Base-by-base conservation (phyloP, 2,888 invertebrate species). In the Ormyrus pomaceus region DNA sequence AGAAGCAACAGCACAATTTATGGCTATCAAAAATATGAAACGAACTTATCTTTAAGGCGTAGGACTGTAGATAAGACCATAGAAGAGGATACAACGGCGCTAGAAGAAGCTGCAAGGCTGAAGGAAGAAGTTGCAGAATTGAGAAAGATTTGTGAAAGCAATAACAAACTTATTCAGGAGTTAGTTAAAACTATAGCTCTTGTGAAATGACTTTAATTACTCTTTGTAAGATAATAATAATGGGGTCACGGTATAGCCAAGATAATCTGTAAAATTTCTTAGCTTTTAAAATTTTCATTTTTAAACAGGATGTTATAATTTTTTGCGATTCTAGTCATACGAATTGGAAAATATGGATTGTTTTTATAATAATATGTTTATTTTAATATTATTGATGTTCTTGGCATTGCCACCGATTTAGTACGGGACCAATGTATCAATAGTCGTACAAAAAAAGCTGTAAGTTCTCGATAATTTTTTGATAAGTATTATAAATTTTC, bases 101-200 rank as follows among this genome's bases (percentile, higher is more conserved):
- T 77, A 10, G 84, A 83, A 59, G 83, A 82, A 53, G 82, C 83
- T 5, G 81, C 82, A 6, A 86, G 68, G 46, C 72, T 86, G 2
- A 87, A 85, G 58, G 86, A 85, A 2, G 88, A 89, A 76, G 84
- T 89, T 9, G 65, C 84, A 3, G 87, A 88, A 55, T 76, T 89
- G 46, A 86, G 83, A 19, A 86, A 85, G 55, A 87, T 89, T 19
- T 89, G 89, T 72, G 87, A 88, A 68, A 87, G 83, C 53, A 89
- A 89, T 82, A 86, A 86, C 61, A 82, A 85, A 80, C 84, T 89
- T n/a, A 87, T 89, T 69, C 86, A 86, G 48, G 87, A 89, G 71
- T 84, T 89, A 9, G 81, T 87, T 58, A 82, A 83, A 51, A 82
- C 82, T 5, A 76, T 89, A 56, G 79, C 85, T 9, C 53, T 82